phyloP scores from a whole-genome alignment of 1,140 invertebrate species.

The Scaptomyza pallida region DNA sequence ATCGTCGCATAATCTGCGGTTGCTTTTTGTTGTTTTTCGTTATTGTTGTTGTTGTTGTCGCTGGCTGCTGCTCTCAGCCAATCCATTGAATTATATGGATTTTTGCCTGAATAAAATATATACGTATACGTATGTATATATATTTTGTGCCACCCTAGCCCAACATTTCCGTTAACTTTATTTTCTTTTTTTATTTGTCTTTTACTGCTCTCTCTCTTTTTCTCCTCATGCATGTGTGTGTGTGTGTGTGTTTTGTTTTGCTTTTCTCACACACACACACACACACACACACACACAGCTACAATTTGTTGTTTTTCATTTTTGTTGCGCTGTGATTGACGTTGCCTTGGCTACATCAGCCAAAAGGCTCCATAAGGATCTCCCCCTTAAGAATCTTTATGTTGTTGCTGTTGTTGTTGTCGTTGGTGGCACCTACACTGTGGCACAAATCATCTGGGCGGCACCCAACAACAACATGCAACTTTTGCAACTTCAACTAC shows the following conservation, averaged over 20 bases:
- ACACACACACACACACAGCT: conserved; percentile 1
- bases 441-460: conserved; percentile 81
- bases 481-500: background rate
- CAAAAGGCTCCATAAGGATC: conserved; percentile 38
- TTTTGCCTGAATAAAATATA: conserved; percentile 74
- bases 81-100: conserved; percentile 82
- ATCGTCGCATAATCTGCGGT: conserved; percentile 71
- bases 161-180: conserved; percentile 58
- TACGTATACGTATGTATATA: conserved; percentile 13
- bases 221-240: conserved; percentile 35
- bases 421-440: conserved; percentile 53
- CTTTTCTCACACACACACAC: conserved; percentile 36
- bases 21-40: conserved; percentile 78
- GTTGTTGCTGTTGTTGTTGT: conserved; percentile 18
- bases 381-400: conserved; percentile 21
- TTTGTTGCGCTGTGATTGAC: conserved; percentile 67
- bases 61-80: conserved; percentile 50
- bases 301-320: conserved; percentile 49
- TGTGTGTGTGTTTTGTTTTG: conserved; percentile 61
- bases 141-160: conserved; percentile 48
- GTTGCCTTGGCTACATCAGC: conserved; percentile 67
- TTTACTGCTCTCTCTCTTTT: conserved; percentile 28
- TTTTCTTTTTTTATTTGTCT: conserved; percentile 64
- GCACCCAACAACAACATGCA: conserved; percentile 62
- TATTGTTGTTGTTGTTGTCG: conserved; percentile 66